A percentile compares a stretch with the other conserved stretches of the same genome.
Evolutionary conservation across 2,888 invertebrate genomes (phyloP).

Genomic region (Neuroscelio doddi): DNA sequence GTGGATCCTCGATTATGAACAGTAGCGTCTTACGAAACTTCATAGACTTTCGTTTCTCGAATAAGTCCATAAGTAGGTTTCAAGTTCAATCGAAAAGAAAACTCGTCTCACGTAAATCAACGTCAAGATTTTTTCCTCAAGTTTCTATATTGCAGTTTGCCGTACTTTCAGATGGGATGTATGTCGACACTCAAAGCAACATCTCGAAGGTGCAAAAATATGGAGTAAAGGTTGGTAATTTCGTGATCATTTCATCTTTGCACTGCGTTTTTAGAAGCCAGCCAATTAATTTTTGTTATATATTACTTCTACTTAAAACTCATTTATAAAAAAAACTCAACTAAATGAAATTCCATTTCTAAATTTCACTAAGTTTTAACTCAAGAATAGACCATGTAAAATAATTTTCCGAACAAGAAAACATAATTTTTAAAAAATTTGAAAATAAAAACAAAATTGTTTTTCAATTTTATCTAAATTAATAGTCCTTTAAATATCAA

Average conservation of each 20-base stretch:
- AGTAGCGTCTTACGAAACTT: conserved; percentile 48
- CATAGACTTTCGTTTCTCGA: conserved; percentile 26
- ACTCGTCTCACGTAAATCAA: conserved; percentile 50
- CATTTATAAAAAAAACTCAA: too few species aligned
- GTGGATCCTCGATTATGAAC: conserved; percentile 30
- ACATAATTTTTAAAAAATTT: too few species aligned
- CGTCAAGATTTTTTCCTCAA: conserved; percentile 30
- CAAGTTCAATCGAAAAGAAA: conserved; percentile 48
- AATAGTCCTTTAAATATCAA: too few species aligned
- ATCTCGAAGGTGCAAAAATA: conserved; percentile 1
- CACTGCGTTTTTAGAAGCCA: too few species aligned
- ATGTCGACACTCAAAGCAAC: conserved; percentile 36
- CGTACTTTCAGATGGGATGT: conserved; percentile 21
- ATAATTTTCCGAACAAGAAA: not conserved
- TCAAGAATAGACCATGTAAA: too few species aligned
- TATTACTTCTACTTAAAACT: too few species aligned
- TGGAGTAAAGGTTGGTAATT: too few species aligned
- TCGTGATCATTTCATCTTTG: too few species aligned
- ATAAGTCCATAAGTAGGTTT: conserved; percentile 41
- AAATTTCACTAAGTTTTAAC: too few species aligned
- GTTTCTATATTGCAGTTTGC: conserved; percentile 48
- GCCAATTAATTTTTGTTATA: too few species aligned
- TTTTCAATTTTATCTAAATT: too few species aligned
- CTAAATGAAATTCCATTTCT: too few species aligned
- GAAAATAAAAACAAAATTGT: not conserved